A percentile compares a stretch with the other conserved stretches of the same genome.
These are phyloP conservation scores for Sebastolobus altivelis DNA, from an alignment of 2,797 vertebrate genomes.

Conservation along the genomic window DNA sequence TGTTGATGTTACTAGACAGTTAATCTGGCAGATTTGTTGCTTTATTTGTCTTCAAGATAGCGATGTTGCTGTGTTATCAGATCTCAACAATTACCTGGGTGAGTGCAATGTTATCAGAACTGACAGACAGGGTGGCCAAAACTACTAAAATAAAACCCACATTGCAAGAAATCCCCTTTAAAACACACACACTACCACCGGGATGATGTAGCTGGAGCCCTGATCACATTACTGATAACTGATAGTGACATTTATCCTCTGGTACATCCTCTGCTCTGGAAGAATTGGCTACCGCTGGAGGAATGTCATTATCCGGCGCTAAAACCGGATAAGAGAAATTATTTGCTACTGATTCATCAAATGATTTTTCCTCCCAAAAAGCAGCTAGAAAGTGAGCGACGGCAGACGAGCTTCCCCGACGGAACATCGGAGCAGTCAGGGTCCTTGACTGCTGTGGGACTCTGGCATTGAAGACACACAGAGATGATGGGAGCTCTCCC, in stretches of 20 bases:
- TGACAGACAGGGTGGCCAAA: background rate
- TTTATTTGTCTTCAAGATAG: background rate
- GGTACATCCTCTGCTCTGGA: slow-evolving; percentile 48
- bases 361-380: slow-evolving; percentile 47
- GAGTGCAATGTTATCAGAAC: background rate
- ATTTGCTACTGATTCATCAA: slow-evolving; percentile 52
- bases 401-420: slow-evolving; percentile 30
- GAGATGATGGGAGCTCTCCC: slow-evolving; percentile 66
- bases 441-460: slow-evolving; percentile 48
- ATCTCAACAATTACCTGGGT: background rate
- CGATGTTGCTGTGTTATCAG: background rate
- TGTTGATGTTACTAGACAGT: background rate
- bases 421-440: slow-evolving; percentile 49
- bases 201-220: slow-evolving; percentile 17
- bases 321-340: slow-evolving; percentile 51
- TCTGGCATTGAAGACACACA: slow-evolving; percentile 59
- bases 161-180: slow-evolving; percentile 3
- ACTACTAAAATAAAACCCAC: background rate
- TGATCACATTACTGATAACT: slow-evolving; percentile 58
- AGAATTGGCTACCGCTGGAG: slow-evolving; percentile 29
- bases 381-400: slow-evolving; percentile 31
- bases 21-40: background rate
- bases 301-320: slow-evolving; percentile 46
- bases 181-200: slow-evolving; percentile 5
- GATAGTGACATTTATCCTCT: slow-evolving; percentile 55